Conservation (phyloP, 1,140 invertebrate genomes). For the Phenacoccus solenopsis region DNA sequence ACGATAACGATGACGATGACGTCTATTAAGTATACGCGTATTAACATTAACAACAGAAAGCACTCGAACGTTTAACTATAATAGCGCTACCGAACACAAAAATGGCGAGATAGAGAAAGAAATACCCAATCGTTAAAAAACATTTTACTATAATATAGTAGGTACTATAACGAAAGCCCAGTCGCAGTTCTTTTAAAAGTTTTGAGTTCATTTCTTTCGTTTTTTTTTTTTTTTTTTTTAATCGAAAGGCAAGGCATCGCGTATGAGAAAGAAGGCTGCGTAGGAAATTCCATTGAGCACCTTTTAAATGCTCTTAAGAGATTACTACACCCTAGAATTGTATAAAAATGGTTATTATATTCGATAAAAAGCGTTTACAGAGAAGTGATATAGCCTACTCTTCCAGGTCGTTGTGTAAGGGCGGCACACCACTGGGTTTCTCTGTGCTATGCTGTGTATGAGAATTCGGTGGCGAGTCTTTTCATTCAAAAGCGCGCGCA, state of each 20-base stretch:
- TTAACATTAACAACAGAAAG: too few species aligned
- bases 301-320: slow-evolving; percentile 10
- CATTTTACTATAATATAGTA: too few species aligned
- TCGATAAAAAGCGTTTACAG: slow-evolving; percentile 16
- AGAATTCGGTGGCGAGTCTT: background rate
- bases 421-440: background rate
- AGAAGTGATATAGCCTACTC: background rate
- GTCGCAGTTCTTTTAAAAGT: background rate
- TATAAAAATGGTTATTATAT: slow-evolving; percentile 13
- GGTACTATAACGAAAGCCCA: background rate
- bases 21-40: too few species aligned
- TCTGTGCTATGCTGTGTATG: background rate
- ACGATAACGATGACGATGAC: too few species aligned
- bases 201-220: background rate
- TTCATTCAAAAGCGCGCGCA: background rate
- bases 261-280: background rate
- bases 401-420: background rate
- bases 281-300: slow-evolving; percentile 9
- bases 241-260: too few species aligned
- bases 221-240: too few species aligned
- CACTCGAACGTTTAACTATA: too few species aligned
- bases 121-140: background rate
- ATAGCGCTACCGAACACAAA: too few species aligned
- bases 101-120: too few species aligned
- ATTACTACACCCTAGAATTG: slow-evolving; percentile 16